Evolutionary conservation across 2,113 vertebrate genomes (phyloP).

Genomic region (Pachyramphus minor): DNA sequence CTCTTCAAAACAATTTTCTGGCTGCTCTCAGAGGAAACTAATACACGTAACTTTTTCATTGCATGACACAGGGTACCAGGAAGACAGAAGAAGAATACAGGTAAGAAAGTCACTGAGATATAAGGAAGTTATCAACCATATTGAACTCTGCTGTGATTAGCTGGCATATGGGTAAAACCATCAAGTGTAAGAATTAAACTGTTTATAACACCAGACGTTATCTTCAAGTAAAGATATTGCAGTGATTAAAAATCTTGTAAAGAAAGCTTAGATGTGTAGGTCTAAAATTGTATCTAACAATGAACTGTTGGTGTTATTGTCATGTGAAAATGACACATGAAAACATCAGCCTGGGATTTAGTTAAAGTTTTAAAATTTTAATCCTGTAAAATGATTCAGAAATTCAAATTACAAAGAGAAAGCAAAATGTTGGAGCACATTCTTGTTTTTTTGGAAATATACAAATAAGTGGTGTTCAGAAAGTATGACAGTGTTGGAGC

Average conservation of each 20-base stretch:
- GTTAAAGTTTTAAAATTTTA: background rate
- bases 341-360: background rate
- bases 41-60: background rate
- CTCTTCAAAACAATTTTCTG: background rate
- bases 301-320: background rate
- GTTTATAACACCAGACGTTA: background rate
- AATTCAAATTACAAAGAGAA: background rate
- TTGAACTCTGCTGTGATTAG: background rate
- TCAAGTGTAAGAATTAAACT: background rate
- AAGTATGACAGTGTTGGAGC: background rate
- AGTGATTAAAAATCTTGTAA: background rate
- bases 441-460: background rate
- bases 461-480: background rate
- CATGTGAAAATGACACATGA: background rate
- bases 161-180: background rate
- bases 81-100: background rate
- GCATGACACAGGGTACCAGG: rapidly evolving
- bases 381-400: background rate
- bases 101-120: background rate
- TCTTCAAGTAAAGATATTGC: background rate
- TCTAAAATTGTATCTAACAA: background rate
- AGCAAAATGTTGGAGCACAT: background rate
- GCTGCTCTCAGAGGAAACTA: background rate
- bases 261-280: background rate
- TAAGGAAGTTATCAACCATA: background rate